Evolutionary conservation across 2,888 invertebrate genomes (phyloP).

Genomic region (Podotricha telesiphe): DNA sequence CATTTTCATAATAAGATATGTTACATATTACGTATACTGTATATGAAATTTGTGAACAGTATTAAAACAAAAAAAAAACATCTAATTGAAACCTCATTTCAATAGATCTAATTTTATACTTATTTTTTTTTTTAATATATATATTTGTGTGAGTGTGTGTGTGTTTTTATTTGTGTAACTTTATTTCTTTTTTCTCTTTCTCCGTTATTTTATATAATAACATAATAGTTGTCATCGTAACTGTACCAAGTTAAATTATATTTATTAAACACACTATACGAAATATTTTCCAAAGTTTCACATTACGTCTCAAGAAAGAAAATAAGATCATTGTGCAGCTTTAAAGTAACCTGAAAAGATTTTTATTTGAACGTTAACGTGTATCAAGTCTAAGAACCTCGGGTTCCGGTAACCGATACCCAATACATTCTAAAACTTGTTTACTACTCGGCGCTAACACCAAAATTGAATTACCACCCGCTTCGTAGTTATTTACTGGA

Average conservation of each 20-base stretch:
- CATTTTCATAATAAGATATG: too few species aligned
- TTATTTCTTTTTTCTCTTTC: too few species aligned
- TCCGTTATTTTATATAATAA: too few species aligned
- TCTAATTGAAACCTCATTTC: too few species aligned
- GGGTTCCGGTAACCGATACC: slow-evolving; percentile 30
- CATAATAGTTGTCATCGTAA: neutral
- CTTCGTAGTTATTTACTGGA: slow-evolving; percentile 35
- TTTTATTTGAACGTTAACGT: slow-evolving; percentile 25
- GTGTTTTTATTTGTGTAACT: too few species aligned
- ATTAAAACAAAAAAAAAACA: too few species aligned
- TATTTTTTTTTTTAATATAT: too few species aligned
- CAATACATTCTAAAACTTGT: slow-evolving; percentile 37
- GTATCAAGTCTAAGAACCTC: slow-evolving; percentile 21
- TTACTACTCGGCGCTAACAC: slow-evolving; percentile 35
- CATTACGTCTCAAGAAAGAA: slow-evolving; percentile 3
- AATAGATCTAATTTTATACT: too few species aligned
- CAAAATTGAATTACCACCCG: slow-evolving; percentile 44
- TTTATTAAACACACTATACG: neutral
- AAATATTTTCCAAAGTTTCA: neutral
- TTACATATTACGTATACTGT: too few species aligned
- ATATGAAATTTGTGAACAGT: too few species aligned
- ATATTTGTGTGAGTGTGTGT: too few species aligned
- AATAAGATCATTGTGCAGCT: slow-evolving; percentile 15
- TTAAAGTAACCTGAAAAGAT: slow-evolving; percentile 26
- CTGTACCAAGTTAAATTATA: neutral